A percentile compares a stretch with the other conserved stretches of the same genome.
phyloP scores from a whole-genome alignment of 1,140 invertebrate genomes.

The Brachionus calyciflorus region DNA sequence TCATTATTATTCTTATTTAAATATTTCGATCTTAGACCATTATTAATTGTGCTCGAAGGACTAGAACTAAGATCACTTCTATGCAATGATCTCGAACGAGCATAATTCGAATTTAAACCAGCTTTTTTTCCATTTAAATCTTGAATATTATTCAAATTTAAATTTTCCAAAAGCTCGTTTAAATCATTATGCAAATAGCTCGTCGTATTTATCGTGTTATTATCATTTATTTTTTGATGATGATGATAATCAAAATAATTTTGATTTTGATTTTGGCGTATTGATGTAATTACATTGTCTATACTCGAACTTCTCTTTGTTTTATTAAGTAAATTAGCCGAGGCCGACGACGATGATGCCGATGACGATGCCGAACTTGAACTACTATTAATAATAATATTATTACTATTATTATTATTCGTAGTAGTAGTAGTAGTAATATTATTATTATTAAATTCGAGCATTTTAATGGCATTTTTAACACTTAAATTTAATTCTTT shows the following conservation, averaged over 20 bases:
- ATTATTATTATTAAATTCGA: constrained; percentile 18
- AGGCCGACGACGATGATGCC: background rate
- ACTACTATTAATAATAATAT: too few species aligned
- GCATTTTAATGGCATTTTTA: constrained; percentile 33
- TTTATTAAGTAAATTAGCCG: background rate
- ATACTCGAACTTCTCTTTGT: constrained; percentile 37
- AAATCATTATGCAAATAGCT: background rate
- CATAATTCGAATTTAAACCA: background rate
- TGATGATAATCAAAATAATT: background rate
- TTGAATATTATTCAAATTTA: background rate
- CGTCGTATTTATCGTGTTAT: background rate
- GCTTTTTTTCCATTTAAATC: background rate
- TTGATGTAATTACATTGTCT: background rate
- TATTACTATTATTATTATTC: too few species aligned
- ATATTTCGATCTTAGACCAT: too few species aligned
- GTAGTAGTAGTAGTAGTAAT: too few species aligned
- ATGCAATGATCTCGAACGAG: constrained; percentile 10
- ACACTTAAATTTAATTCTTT: constrained; percentile 12
- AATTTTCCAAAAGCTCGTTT: background rate
- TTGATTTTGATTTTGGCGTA: background rate
- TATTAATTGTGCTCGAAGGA: too few species aligned
- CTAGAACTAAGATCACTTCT: background rate
- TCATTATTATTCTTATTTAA: background rate
- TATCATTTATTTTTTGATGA: background rate
- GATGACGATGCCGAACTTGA: constrained; percentile 5